Evolutionary conservation across 92 coral and sea anemone genomes (phyloP).

Genomic region (Scolanthus callimorphus): DNA sequence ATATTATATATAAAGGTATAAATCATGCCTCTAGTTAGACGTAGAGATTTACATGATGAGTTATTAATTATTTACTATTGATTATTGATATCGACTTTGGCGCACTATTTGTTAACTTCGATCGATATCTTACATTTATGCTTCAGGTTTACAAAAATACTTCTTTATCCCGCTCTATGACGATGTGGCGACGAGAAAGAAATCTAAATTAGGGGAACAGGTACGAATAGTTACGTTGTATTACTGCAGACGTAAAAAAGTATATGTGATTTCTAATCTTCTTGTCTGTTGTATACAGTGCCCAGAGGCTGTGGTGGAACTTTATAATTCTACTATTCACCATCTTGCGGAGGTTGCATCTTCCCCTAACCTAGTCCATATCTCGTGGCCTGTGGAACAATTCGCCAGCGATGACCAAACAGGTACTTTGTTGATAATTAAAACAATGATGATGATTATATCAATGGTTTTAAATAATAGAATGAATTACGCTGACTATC

Average conservation of each 20-base stretch:
- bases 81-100: no score
- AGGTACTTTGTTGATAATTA: no score
- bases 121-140: no score
- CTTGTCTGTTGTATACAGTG: slow-evolving; percentile 31
- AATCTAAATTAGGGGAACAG: slow-evolving; percentile 80
- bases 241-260: no score
- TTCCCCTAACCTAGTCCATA: slow-evolving; percentile 43
- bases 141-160: slow-evolving; percentile 64
- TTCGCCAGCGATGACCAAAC: slow-evolving; percentile 20
- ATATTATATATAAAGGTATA: neutral
- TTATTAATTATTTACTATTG: no score
- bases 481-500: no score
- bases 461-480: no score
- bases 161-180: slow-evolving; percentile 63
- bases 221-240: slow-evolving; percentile 16
- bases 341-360: slow-evolving; percentile 74
- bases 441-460: no score
- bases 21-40: no score
- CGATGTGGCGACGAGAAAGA: slow-evolving; percentile 67
- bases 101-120: no score
- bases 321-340: slow-evolving; percentile 69
- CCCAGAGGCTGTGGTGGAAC: slow-evolving; percentile 79
- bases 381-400: slow-evolving; percentile 91
- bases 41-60: no score
- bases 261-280: neutral